Evolutionary conservation across 2,113 vertebrate genomes (phyloP).

Genomic region (Antechinus stuartii): DNA sequence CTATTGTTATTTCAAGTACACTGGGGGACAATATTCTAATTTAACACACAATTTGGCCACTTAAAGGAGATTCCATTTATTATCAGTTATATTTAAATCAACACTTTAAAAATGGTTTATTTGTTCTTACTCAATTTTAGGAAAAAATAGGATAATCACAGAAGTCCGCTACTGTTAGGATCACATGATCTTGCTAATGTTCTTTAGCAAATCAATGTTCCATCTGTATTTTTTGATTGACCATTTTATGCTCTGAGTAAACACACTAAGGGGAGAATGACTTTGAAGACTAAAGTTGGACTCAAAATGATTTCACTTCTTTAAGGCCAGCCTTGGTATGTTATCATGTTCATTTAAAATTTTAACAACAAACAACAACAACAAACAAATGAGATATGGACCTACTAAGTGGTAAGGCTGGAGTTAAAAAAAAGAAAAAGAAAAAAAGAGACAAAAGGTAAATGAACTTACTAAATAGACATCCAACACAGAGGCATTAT

Average conservation of each 20-base stretch:
- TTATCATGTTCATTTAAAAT: conserved; percentile 11
- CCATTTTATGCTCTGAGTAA: background rate
- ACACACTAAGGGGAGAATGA: background rate
- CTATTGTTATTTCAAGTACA: conserved; percentile 12
- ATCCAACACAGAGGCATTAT: conserved; percentile 94
- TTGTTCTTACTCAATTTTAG: background rate
- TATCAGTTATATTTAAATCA: conserved; percentile 7
- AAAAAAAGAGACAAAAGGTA: too few species aligned
- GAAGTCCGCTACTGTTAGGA: background rate
- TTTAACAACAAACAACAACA: background rate
- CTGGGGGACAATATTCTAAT: background rate
- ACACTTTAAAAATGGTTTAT: background rate
- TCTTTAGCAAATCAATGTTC: background rate
- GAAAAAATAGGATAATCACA: background rate
- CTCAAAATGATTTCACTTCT: background rate
- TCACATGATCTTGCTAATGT: background rate
- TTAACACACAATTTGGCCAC: background rate
- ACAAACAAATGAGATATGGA: background rate
- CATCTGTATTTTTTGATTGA: background rate
- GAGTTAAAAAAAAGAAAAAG: background rate
- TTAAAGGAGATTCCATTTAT: conserved; percentile 10
- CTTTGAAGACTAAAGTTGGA: background rate
- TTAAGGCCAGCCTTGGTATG: background rate
- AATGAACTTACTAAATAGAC: conserved; percentile 93
- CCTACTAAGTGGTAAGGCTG: background rate